These are phyloP conservation scores for Umimayanthus chanpuru DNA, from an alignment of 92 coral and sea anemone genomes.

Conservation along the genomic window DNA sequence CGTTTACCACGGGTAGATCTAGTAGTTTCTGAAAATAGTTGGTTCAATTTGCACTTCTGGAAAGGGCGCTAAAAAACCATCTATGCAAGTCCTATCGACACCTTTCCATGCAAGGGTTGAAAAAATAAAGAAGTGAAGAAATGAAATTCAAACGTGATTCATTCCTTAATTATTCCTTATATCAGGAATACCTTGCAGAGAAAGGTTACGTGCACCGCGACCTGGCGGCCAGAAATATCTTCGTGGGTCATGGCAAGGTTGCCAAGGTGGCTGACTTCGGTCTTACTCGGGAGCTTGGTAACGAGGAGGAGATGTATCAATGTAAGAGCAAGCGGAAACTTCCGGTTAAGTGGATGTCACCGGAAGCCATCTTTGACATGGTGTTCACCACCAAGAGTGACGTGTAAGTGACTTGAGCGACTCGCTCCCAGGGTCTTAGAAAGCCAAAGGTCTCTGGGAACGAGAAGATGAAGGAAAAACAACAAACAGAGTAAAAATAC, in stretches of 20 bases:
- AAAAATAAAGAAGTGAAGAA: too few species aligned
- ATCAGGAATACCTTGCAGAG: conserved; percentile 19
- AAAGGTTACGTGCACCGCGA: conserved; percentile 22
- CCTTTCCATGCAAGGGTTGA: too few species aligned
- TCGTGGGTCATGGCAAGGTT: conserved; percentile 21
- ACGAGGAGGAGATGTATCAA: conserved; percentile 8
- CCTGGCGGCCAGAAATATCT: conserved; percentile 27
- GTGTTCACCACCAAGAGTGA: conserved; percentile 29
- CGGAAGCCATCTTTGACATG: conserved; percentile 36
- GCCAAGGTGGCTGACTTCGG: conserved; percentile 37
- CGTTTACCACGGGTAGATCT: too few species aligned
- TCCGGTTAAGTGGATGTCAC: conserved; percentile 24
- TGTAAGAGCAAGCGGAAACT: conserved; percentile 17
- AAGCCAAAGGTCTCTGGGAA: too few species aligned
- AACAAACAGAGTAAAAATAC: too few species aligned
- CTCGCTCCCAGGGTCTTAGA: not conserved
- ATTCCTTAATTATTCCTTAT: not conserved
- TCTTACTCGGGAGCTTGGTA: conserved; percentile 23
- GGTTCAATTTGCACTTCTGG: too few species aligned
- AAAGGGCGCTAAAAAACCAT: too few species aligned
- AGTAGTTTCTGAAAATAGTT: too few species aligned
- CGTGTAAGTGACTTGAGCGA: conserved; percentile 5
- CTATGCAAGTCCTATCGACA: too few species aligned
- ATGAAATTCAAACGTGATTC: too few species aligned
- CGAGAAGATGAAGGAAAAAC: too few species aligned